Evolutionary conservation across 2,797 vertebrate species (phyloP).

Genomic region (Melanotaenia parkinsoni): DNA sequence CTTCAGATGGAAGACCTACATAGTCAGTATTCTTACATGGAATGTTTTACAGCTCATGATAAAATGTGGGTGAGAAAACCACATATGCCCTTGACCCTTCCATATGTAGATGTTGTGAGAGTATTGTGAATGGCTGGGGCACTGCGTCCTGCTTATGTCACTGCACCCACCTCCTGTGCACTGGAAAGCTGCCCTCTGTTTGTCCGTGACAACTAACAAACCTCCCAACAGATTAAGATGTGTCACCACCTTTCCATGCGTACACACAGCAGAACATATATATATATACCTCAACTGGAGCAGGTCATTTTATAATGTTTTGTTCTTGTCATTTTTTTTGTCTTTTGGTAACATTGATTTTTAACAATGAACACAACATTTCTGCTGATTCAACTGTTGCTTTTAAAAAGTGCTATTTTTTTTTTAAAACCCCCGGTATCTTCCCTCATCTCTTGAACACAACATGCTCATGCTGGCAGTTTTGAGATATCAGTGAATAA

Average conservation of each 20-base stretch:
- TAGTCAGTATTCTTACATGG: not conserved
- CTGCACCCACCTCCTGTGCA: constrained; percentile 70
- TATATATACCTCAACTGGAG: not conserved
- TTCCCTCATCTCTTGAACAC: constrained; percentile 9
- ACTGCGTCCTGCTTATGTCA: constrained; percentile 76
- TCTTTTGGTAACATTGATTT: not conserved
- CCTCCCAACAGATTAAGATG: constrained; percentile 58
- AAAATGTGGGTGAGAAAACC: constrained; percentile 12
- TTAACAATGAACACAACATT: not conserved
- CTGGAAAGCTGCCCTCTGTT: constrained; percentile 65
- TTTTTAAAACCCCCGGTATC: not conserved
- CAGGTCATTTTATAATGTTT: not conserved
- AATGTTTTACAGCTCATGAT: constrained; percentile 6
- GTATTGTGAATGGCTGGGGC: constrained; percentile 45
- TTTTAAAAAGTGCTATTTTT: not conserved
- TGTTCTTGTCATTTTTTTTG: not conserved
- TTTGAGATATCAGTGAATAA: constrained; percentile 45
- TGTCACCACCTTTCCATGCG: constrained; percentile 9
- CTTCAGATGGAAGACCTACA: not conserved
- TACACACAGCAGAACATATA: constrained; percentile 13
- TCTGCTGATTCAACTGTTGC: not conserved
- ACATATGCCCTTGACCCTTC: constrained; percentile 67
- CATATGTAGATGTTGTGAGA: constrained; percentile 67
- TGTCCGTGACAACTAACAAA: constrained; percentile 61
- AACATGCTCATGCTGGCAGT: constrained; percentile 39